phyloP scores from a whole-genome alignment of 2,797 vertebrate species.

The Petrocephalus schoutedeni region DNA sequence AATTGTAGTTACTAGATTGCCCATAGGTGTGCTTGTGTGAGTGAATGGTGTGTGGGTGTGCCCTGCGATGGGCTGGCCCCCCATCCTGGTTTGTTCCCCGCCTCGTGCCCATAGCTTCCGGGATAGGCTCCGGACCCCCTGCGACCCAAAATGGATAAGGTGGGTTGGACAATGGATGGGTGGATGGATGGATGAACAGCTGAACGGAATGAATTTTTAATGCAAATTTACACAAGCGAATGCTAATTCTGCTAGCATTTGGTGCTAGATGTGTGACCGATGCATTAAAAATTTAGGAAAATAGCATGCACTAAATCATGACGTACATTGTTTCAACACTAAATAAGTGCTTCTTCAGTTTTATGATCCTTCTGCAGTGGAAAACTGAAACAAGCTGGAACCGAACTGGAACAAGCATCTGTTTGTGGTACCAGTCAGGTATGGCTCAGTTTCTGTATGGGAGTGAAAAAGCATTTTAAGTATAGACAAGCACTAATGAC shows the following conservation, averaged over 20 bases:
- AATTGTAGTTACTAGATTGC: too few species aligned
- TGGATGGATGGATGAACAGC: too few species aligned
- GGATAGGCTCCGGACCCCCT: too few species aligned
- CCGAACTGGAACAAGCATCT: background rate
- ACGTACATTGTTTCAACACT: too few species aligned
- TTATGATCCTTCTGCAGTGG: background rate
- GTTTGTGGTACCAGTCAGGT: background rate
- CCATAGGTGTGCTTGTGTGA: too few species aligned
- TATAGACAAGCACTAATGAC: background rate
- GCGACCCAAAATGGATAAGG: too few species aligned
- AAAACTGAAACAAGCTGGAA: background rate
- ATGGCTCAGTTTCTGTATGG: background rate
- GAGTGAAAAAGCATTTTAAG: background rate
- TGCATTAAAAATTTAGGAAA: background rate
- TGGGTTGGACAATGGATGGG: too few species aligned
- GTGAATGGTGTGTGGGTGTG: too few species aligned
- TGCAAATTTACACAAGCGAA: background rate
- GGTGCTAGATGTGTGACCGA: background rate
- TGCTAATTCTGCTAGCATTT: background rate
- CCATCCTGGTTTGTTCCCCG: too few species aligned
- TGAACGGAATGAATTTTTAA: background rate
- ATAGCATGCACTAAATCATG: too few species aligned
- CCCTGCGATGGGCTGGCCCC: too few species aligned
- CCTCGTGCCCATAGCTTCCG: too few species aligned
- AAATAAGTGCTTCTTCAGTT: background rate